These are phyloP conservation scores for Sitodiplosis mosellana DNA, from an alignment of 1,140 invertebrate species.

Conservation along the genomic window DNA sequence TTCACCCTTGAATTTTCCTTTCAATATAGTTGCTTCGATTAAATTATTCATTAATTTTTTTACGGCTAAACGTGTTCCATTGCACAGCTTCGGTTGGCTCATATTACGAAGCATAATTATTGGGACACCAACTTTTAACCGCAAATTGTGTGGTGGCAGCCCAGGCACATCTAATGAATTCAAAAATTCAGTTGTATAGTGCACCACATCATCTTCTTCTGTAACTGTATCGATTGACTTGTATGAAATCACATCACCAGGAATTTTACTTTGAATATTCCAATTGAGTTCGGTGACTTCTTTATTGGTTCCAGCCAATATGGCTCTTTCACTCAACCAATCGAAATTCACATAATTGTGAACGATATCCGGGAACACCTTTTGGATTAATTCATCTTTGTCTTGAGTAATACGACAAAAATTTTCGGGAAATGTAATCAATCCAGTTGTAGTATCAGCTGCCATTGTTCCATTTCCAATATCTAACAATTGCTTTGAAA, in stretches of 20 bases:
- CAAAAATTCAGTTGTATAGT: conserved; percentile 13
- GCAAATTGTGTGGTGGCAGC: conserved; percentile 9
- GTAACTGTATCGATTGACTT: conserved; percentile 12
- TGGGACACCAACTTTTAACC: conserved; percentile 11
- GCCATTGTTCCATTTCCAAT: conserved; percentile 17
- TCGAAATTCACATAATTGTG: conserved; percentile 13
- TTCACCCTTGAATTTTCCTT: conserved; percentile 14
- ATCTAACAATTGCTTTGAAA: conserved; percentile 18
- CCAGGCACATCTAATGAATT: conserved; percentile 11
- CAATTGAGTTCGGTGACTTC: no score
- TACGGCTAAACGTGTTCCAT: conserved; percentile 18
- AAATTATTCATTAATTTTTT: conserved; percentile 10
- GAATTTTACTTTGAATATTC: conserved; percentile 5
- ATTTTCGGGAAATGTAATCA: conserved; percentile 11
- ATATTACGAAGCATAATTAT: conserved; percentile 27
- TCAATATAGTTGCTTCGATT: conserved; percentile 19
- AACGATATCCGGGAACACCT: conserved; percentile 16
- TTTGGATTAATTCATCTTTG: no score
- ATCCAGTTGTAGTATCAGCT: no score
- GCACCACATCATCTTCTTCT: conserved; percentile 9
- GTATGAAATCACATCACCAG: conserved; percentile 8
- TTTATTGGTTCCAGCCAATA: conserved; percentile 13
- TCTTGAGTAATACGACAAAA: no score
- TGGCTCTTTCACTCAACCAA: conserved; percentile 20
- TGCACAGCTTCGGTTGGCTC: conserved; percentile 18